Evolutionary conservation across 2,888 invertebrate genomes (phyloP).

Genomic region (Caenorhabditis imperialis): DNA sequence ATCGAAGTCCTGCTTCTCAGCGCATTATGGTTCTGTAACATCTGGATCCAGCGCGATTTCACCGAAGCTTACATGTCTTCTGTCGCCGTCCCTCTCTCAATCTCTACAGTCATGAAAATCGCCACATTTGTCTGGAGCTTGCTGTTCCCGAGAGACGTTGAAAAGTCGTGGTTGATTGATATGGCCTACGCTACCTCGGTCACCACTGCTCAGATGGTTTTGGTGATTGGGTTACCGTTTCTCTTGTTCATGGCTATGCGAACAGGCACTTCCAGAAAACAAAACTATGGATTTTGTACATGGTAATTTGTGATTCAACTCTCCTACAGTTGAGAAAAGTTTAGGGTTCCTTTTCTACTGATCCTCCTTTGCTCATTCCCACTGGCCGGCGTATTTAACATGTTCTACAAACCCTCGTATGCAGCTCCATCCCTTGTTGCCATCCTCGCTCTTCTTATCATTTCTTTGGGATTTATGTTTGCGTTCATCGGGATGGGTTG

Average conservation of each 20-base stretch:
- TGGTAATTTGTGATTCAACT: conserved; percentile 21
- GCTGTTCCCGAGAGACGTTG: conserved; percentile 38
- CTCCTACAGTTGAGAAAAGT: not conserved
- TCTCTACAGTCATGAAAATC: conserved; percentile 50
- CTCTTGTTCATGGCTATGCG: conserved; percentile 54
- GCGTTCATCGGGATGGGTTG: conserved; percentile 50
- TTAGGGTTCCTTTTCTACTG: conserved; percentile 47
- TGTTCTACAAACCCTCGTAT: conserved; percentile 37
- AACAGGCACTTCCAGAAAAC: conserved; percentile 49
- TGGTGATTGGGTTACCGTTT: conserved; percentile 50
- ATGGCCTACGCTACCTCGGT: conserved; percentile 39
- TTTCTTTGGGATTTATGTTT: conserved; percentile 34
- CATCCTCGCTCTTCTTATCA: conserved; percentile 48
- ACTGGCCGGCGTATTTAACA: conserved; percentile 45
- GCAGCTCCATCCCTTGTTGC: conserved; percentile 39
- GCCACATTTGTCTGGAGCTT: conserved; percentile 42
- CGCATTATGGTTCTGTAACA: conserved; percentile 57
- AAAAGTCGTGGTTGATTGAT: conserved; percentile 50
- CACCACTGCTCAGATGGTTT: conserved; percentile 46
- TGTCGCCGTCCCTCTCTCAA: conserved; percentile 37
- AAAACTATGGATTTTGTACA: conserved; percentile 51
- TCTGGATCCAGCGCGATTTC: conserved; percentile 55
- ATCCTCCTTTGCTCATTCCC: conserved; percentile 43
- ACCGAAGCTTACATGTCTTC: conserved; percentile 51
- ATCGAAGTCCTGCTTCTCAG: conserved; percentile 45